These are phyloP conservation scores for Podarcis lilfordi DNA, from an alignment of 2,797 vertebrate species.

Conservation along the genomic window DNA sequence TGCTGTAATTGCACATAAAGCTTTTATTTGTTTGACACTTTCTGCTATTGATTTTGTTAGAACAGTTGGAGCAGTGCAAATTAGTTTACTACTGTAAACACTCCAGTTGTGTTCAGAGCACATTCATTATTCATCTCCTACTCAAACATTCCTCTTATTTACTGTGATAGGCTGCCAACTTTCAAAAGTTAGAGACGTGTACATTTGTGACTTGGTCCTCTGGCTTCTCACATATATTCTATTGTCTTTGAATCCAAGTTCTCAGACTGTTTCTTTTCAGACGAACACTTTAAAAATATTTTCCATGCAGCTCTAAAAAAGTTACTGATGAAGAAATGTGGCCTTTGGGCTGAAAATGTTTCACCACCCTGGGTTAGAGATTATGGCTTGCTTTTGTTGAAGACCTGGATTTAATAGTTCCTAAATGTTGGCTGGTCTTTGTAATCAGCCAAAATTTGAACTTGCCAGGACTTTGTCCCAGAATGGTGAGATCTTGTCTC, in stretches of 20 bases:
- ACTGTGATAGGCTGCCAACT: background rate
- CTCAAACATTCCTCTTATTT: background rate
- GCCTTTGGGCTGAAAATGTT: no score
- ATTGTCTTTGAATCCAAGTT: background rate
- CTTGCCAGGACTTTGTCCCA: background rate
- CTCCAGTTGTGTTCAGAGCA: background rate
- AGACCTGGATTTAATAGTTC: background rate
- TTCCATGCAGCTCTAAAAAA: background rate
- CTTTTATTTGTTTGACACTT: background rate
- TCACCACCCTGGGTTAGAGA: no score
- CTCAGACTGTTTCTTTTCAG: background rate
- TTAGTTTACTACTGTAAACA: constrained; percentile 20
- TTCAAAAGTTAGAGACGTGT: constrained; percentile 1
- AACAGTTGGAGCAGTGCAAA: background rate
- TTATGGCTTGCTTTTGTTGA: background rate
- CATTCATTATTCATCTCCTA: constrained; percentile 3
- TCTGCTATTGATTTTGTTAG: constrained; percentile 19
- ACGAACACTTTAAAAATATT: background rate
- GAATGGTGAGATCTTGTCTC: background rate
- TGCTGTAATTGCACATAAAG: constrained; percentile 13
- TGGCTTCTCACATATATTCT: background rate
- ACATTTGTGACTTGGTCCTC: background rate
- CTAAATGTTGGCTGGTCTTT: background rate
- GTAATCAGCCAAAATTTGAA: background rate
- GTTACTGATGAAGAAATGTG: no score